Conservation (phyloP, 2,888 invertebrate genomes). For the Caenorhabditis sp. region DNA sequence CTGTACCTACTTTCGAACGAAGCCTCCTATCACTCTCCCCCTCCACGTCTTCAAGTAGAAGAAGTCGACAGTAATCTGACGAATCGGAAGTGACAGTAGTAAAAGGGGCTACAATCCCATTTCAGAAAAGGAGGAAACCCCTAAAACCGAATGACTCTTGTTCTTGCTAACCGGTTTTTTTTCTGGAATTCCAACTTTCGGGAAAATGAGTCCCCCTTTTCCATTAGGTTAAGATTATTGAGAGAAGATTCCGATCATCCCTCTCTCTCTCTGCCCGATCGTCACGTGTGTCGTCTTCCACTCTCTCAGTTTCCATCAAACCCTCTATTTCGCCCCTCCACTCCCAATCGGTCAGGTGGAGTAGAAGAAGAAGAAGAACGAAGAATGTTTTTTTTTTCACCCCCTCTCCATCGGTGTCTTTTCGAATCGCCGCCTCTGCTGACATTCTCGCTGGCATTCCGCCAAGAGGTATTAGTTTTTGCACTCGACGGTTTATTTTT, state of each 20-base stretch:
- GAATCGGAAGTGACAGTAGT: constrained; percentile 7
- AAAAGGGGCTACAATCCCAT: constrained; percentile 3
- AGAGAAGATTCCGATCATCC: constrained; percentile 40
- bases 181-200: too few species aligned
- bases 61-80: neutral
- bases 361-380: neutral
- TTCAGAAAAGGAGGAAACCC: neutral
- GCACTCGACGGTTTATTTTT: constrained; percentile 21
- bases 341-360: constrained; percentile 37
- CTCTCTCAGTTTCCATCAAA: neutral
- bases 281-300: constrained; percentile 22
- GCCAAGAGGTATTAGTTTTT: constrained; percentile 43
- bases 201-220: neutral
- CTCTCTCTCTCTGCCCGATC: neutral
- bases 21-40: too few species aligned
- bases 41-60: too few species aligned
- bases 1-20: too few species aligned
- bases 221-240: neutral
- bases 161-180: too few species aligned
- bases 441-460: constrained; percentile 20
- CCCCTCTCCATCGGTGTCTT: neutral
- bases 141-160: too few species aligned
- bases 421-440: constrained; percentile 6
- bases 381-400: constrained; percentile 15
- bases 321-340: neutral